Evolutionary conservation across 2,797 vertebrate species (phyloP), one percentile per base, ranked within the genome.

Genomic region (Mormyrops boulengeri): DNA sequence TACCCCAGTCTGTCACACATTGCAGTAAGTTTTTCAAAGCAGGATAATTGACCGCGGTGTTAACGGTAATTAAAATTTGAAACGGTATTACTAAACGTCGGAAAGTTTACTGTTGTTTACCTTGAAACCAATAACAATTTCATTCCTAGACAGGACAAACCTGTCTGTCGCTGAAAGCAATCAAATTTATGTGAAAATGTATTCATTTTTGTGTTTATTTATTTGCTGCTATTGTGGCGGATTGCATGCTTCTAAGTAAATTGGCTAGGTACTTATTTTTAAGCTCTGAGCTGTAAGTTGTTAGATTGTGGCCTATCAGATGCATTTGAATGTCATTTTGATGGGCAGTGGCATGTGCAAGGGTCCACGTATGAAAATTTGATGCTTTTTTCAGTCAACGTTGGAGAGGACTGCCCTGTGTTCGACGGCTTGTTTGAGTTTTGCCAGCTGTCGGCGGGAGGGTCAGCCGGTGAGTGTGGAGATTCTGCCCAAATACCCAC

Each of bases 331-430:
- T 49, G 4, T 49, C 11, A n/a, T 9, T 47, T 84, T 84, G 38
- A 44, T 49, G 38, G n/a, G 41, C 80, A 84, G 6, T 8, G 44
- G 19, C 9, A 22, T 7, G 30, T 34, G 1, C 26, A 34, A 11
- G 49, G 49, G 1, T 26, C 26, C 49, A 26, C 12, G 12, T 50
- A 14, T 30, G 26, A 17, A n/a, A 55, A 55, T 55, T 3, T 30
- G 19, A 52, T 85, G 26, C 1, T 0, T 44, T 60, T 87, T 87
- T 52, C 93, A 98, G 98, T 98, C 95, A 98, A 98, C 41, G 98
- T 98, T 89, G 98, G 97, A 87, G 97, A 98, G 93, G 97, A 98
- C 92, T 98, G 97, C 94, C 98, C 98, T 44, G 97, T 98, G n/a
- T 98, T 98, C 91, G 97, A 98, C 91, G 97, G 97, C 47, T 93